Evolutionary conservation across 2,888 invertebrate genomes (phyloP).

Genomic region (Eristalis intricaria): DNA sequence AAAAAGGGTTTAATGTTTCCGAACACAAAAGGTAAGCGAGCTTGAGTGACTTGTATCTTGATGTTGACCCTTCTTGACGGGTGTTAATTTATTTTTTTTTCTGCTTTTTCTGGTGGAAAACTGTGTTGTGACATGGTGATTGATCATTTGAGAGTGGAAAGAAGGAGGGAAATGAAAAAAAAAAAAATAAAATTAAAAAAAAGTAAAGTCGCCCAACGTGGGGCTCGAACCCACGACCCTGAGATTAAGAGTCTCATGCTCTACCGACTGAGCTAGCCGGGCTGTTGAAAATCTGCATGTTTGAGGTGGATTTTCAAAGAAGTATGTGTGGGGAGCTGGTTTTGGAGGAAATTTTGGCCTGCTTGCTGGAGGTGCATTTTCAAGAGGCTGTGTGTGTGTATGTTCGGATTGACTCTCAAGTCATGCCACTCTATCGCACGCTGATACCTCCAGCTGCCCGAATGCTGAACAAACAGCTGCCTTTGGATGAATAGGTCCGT

Average conservation of each 20-base stretch:
- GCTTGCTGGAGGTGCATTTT: no score
- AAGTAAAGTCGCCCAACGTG: constrained; percentile 57
- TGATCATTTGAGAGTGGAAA: not conserved
- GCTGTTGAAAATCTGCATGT: not conserved
- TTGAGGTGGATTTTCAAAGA: not conserved
- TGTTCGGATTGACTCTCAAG: no score
- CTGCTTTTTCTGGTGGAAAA: constrained; percentile 5
- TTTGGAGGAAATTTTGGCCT: no score
- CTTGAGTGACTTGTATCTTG: constrained; percentile 8
- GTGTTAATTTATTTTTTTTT: constrained; percentile 4
- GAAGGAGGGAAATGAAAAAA: not conserved
- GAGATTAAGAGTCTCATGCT: constrained; percentile 70
- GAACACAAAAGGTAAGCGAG: constrained; percentile 1
- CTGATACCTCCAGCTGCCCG: not conserved
- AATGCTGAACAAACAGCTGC: constrained; percentile 45
- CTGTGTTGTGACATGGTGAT: constrained; percentile 16
- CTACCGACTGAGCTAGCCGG: constrained; percentile 71
- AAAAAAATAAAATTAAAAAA: constrained; percentile 3
- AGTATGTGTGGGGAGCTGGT: not conserved
- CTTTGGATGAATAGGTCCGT: constrained; percentile 46
- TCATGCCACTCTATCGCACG: no score
- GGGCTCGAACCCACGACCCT: constrained; percentile 71
- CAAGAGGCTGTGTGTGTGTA: no score
- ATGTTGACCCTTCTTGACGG: constrained; percentile 27
- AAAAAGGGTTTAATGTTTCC: constrained; percentile 35